phyloP scores from a whole-genome alignment of 1,140 invertebrate species.

The Parapsyche elsis region DNA sequence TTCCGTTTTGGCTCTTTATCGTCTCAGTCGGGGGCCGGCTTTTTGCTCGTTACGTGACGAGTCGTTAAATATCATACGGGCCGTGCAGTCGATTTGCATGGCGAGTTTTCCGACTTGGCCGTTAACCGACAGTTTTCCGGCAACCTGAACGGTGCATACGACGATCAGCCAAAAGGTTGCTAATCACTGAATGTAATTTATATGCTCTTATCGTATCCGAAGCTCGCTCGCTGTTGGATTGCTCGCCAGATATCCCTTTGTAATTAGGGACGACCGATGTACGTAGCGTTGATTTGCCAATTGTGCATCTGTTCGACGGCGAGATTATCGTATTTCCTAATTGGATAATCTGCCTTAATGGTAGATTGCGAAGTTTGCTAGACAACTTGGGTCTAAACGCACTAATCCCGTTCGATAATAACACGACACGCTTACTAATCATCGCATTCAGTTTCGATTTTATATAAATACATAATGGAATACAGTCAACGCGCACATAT shows the following conservation, averaged over 20 bases:
- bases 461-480: not conserved
- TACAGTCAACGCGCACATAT: no score
- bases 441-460: no score
- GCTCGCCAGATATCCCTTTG: not conserved
- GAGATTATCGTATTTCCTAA: constrained; percentile 25
- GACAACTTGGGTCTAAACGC: no score
- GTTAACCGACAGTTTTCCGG: not conserved
- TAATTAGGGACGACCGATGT: not conserved
- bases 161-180: no score
- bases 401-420: no score
- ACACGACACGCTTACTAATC: no score
- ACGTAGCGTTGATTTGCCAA: constrained; percentile 10
- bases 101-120: not conserved
- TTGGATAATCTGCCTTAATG: constrained; percentile 16
- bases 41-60: constrained; percentile 21
- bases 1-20: not conserved
- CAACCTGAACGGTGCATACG: no score
- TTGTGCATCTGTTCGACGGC: constrained; percentile 5
- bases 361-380: constrained; percentile 3
- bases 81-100: constrained; percentile 26
- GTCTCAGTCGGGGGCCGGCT: no score
- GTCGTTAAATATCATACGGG: constrained; percentile 40
- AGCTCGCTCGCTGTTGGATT: no score
- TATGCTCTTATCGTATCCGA: no score
- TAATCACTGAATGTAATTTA: no score